A percentile compares a stretch with the other conserved stretches of the same genome.
These are phyloP conservation scores for Hoplostethus mediterraneus DNA, from an alignment of 2,797 vertebrate species.

Conservation along the genomic window DNA sequence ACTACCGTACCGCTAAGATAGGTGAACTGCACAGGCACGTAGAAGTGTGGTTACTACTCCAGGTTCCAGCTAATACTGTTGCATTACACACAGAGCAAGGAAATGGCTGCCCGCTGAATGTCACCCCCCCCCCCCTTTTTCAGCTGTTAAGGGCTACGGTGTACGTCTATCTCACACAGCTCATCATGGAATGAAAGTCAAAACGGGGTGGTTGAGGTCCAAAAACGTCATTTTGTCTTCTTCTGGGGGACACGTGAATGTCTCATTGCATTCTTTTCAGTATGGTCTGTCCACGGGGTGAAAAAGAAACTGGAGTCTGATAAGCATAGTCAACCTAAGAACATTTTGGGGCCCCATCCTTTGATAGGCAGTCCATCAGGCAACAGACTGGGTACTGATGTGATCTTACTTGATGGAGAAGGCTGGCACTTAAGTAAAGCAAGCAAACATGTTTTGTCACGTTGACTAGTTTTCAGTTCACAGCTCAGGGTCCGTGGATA, in stretches of 20 bases:
- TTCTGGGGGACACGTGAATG: neutral
- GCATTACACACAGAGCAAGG: conserved; percentile 80
- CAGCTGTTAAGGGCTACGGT: conserved; percentile 61
- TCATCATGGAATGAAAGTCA: conserved; percentile 27
- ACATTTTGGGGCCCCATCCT: conserved; percentile 19
- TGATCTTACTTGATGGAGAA: conserved; percentile 32
- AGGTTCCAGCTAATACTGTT: conserved; percentile 84
- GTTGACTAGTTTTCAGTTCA: conserved; percentile 70
- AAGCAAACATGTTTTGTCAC: conserved; percentile 56
- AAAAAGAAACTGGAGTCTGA: conserved; percentile 29
- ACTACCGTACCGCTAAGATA: conserved; percentile 50
- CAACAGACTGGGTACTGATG: conserved; percentile 29
- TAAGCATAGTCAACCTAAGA: conserved; percentile 16
- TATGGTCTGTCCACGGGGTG: conserved; percentile 8
- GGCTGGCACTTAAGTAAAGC: conserved; percentile 68
- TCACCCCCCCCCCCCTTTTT: conserved; percentile 64
- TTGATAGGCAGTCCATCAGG: conserved; percentile 6
- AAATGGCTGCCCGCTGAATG: conserved; percentile 70
- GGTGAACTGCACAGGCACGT: conserved; percentile 67
- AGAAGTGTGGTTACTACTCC: conserved; percentile 73
- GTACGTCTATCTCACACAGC: conserved; percentile 56
- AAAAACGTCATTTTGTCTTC: conserved; percentile 10
- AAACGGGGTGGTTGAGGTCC: neutral
- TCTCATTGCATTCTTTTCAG: too few species aligned
- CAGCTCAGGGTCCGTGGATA: conserved; percentile 77